Evolutionary conservation across 2,888 invertebrate genomes (phyloP).

Genomic region (Vandiemenella viatica): DNA sequence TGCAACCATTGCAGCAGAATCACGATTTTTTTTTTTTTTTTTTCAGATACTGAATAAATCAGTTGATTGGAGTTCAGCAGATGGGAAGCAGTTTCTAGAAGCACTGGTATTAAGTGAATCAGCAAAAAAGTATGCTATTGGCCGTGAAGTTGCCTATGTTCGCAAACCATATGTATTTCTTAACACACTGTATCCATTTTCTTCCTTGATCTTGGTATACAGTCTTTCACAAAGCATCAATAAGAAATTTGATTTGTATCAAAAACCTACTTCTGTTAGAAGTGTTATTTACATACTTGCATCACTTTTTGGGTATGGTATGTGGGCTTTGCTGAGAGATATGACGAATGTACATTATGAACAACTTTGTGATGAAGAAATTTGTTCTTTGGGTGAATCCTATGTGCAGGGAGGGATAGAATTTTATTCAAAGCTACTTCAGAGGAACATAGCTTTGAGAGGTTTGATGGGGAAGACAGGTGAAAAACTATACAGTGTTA

Average conservation of each 20-base stretch:
- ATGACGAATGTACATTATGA: conserved; percentile 46
- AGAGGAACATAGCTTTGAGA: conserved; percentile 58
- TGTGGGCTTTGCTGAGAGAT: conserved; percentile 51
- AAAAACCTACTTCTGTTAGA: conserved; percentile 34
- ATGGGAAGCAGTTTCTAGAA: conserved; percentile 44
- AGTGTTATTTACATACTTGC: conserved; percentile 38
- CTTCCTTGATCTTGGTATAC: conserved; percentile 36
- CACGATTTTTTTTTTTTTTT: conserved; percentile 7
- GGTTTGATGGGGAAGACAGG: conserved; percentile 47
- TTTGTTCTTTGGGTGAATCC: conserved; percentile 42
- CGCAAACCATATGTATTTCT: conserved; percentile 41
- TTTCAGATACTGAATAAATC: conserved; percentile 42
- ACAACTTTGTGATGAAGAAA: conserved; percentile 40
- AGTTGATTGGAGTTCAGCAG: conserved; percentile 48
- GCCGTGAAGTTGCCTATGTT: conserved; percentile 51
- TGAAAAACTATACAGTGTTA: conserved; percentile 41
- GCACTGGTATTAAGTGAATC: conserved; percentile 58
- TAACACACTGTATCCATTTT: conserved; percentile 38
- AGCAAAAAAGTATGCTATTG: conserved; percentile 67
- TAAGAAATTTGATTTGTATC: conserved; percentile 36
- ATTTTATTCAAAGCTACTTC: conserved; percentile 56
- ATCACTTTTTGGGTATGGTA: conserved; percentile 38
- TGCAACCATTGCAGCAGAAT: too few species aligned
- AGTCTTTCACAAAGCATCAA: conserved; percentile 37
- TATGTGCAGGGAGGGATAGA: conserved; percentile 58